Conservation (phyloP, 2,888 invertebrate genomes). For the Cephus sareptanus region DNA sequence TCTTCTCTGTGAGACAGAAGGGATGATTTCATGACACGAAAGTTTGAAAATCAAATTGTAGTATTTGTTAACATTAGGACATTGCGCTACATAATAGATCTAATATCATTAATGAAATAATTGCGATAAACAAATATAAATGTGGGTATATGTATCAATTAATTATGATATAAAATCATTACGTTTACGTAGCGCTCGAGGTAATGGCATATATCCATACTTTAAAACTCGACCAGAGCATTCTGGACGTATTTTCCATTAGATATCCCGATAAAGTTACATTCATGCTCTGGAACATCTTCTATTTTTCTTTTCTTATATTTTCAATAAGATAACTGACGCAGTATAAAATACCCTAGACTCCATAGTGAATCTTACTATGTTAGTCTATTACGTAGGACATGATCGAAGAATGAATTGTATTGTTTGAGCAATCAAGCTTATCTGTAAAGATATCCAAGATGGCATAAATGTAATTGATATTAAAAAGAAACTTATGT, state of each 20-base stretch:
- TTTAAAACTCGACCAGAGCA: not conserved
- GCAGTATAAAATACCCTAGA: not conserved
- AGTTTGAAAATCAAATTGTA: not conserved
- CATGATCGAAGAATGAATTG: not conserved
- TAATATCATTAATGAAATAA: not conserved
- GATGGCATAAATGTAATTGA: not conserved
- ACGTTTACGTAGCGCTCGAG: not conserved
- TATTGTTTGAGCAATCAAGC: not conserved
- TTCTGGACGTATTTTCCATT: not conserved
- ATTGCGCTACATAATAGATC: not conserved
- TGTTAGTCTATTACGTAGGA: not conserved
- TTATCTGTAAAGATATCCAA: not conserved
- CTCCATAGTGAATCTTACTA: not conserved
- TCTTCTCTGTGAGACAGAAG: not conserved
- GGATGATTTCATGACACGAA: not conserved
- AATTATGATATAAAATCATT: not conserved
- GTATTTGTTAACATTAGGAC: not conserved
- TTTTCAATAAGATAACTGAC: not conserved
- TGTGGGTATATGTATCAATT: not conserved
- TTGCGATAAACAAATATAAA: not conserved
- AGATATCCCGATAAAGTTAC: not conserved
- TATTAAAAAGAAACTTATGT: not conserved
- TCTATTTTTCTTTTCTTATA: not conserved
- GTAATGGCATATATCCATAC: not conserved
- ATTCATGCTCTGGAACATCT: not conserved